phyloP scores from a whole-genome alignment of 2,888 invertebrate genomes.

The Phania funesta region DNA sequence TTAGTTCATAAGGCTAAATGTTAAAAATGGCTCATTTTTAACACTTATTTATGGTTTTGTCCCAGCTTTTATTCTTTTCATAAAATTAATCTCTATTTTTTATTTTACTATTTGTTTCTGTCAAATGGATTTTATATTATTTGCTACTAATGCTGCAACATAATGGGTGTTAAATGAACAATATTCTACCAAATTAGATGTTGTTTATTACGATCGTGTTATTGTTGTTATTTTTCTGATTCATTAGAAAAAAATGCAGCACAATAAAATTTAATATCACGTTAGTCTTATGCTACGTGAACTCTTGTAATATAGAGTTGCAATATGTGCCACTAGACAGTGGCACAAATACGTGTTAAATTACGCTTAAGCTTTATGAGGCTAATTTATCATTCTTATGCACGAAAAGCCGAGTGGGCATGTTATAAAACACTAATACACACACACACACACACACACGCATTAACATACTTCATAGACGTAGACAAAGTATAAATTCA shows the following conservation, averaged over 20 bases:
- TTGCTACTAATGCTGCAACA: conserved; percentile 31
- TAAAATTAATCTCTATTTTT: background rate
- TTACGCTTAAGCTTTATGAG: conserved; percentile 68
- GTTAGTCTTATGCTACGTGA: conserved; percentile 31
- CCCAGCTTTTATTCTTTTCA: background rate
- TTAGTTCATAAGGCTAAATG: too few species aligned
- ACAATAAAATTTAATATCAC: conserved; percentile 45
- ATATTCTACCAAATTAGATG: conserved; percentile 47
- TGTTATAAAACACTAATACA: conserved; percentile 22
- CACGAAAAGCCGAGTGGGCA: conserved; percentile 57
- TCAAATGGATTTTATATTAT: background rate
- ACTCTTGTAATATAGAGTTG: conserved; percentile 46
- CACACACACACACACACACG: background rate
- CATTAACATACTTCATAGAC: conserved; percentile 20
- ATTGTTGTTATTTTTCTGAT: background rate
- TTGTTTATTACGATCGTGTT: conserved; percentile 45
- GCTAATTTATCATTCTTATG: conserved; percentile 68
- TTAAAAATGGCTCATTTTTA: too few species aligned
- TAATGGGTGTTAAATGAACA: conserved; percentile 51
- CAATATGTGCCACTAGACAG: conserved; percentile 67
- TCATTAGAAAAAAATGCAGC: conserved; percentile 4
- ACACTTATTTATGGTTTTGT: too few species aligned
- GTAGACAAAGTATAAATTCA: conserved; percentile 20
- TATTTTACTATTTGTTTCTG: background rate
- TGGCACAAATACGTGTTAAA: conserved; percentile 68